Percentiles rank a stretch among this genome's conserved stretches.
These are phyloP conservation scores for Coptotermes formosanus DNA, from an alignment of 1,140 invertebrate species.

Conservation along the genomic window DNA sequence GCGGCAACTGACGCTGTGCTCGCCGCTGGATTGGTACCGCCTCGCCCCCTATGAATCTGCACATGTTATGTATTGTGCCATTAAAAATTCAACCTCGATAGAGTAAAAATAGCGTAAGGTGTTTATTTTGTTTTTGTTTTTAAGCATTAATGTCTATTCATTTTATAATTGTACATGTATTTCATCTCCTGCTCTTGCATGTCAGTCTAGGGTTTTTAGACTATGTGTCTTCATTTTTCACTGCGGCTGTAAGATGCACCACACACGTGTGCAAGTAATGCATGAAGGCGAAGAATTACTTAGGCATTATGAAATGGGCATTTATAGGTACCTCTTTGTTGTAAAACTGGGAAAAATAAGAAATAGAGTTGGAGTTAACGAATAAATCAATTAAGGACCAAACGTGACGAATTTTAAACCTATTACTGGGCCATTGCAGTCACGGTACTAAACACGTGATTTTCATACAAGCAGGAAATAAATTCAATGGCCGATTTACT, in stretches of 20 bases:
- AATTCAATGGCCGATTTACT: too few relatives aligned
- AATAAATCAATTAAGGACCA: too few relatives aligned
- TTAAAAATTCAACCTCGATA: neutral
- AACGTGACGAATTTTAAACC: too few relatives aligned
- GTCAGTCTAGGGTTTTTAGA: neutral
- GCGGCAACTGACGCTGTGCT: neutral
- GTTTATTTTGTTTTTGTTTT: neutral
- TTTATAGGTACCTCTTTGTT: too few relatives aligned
- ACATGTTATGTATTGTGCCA: neutral
- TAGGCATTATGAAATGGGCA: too few relatives aligned
- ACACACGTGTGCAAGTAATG: neutral
- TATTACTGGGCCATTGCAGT: too few relatives aligned
- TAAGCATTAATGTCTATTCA: neutral
- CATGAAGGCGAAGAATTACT: too few relatives aligned
- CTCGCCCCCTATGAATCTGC: neutral
- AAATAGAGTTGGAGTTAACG: too few relatives aligned
- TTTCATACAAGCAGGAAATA: too few relatives aligned
- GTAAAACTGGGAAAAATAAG: too few relatives aligned
- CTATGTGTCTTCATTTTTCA: neutral
- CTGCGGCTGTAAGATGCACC: neutral
- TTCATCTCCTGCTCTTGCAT: neutral
- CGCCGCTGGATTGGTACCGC: neutral
- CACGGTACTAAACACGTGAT: too few relatives aligned
- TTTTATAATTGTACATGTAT: neutral
- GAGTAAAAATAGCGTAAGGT: neutral